phyloP scores from a whole-genome alignment of 23 tunicate genomes.

The Styela plicata region DNA sequence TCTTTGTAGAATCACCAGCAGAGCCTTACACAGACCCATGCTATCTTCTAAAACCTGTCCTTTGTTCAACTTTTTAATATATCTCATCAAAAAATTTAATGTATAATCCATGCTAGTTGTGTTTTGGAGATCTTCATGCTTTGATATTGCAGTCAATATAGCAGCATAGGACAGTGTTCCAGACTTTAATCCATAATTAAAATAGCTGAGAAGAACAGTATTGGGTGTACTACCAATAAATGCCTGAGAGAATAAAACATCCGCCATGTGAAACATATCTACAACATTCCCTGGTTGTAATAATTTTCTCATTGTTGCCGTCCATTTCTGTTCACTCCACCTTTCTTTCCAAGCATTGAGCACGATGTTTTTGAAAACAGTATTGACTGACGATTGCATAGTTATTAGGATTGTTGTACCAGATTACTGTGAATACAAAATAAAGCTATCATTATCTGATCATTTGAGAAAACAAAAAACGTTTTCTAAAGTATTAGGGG shows the following conservation, averaged over 20 bases:
- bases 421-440: too few relatives aligned
- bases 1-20: constrained; percentile 73
- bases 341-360: constrained; percentile 74
- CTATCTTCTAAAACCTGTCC: constrained; percentile 63
- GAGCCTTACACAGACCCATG: constrained; percentile 61
- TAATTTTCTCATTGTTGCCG: constrained; percentile 44
- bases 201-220: constrained; percentile 34
- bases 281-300: constrained; percentile 35
- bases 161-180: constrained; percentile 73
- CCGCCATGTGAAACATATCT: constrained; percentile 76
- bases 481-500: too few relatives aligned
- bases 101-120: constrained; percentile 54
- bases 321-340: constrained; percentile 85
- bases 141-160: constrained; percentile 76
- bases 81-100: constrained; percentile 33
- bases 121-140: constrained; percentile 77
- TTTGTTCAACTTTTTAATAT: constrained; percentile 31
- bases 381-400: not conserved
- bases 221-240: constrained; percentile 86
- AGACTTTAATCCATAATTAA: constrained; percentile 46
- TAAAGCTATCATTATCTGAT: too few relatives aligned
- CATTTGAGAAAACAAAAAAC: too few relatives aligned
- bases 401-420: too few relatives aligned
- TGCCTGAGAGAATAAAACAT: constrained; percentile 71
- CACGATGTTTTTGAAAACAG: constrained; percentile 56